These are phyloP conservation scores for Temnothorax unifasciatus DNA, from an alignment of 2,888 invertebrate species.

Conservation along the genomic window DNA sequence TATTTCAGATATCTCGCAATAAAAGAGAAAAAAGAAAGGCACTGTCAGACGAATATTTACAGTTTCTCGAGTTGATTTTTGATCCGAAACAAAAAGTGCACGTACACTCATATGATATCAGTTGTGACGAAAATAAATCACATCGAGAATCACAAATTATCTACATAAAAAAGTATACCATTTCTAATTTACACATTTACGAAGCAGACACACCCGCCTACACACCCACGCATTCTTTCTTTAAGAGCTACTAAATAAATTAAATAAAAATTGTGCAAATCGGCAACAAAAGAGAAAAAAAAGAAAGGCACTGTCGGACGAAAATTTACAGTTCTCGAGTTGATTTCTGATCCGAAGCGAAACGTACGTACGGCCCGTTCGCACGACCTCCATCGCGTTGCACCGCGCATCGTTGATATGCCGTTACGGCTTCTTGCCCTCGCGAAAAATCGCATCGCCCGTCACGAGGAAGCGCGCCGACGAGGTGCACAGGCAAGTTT, in stretches of 20 bases:
- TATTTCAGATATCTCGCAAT: not conserved
- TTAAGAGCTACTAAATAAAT: not conserved
- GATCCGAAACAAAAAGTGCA: not conserved
- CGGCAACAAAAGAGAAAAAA: not conserved
- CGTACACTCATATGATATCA: not conserved
- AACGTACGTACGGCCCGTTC: not conserved
- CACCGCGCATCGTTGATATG: conserved; percentile 39
- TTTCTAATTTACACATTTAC: not conserved
- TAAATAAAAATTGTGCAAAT: conserved; percentile 1
- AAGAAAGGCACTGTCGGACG: not conserved
- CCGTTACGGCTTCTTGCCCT: conserved; percentile 42
- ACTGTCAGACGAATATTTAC: not conserved
- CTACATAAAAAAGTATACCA: not conserved
- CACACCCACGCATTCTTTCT: not conserved
- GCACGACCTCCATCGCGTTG: conserved; percentile 23
- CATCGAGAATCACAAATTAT: not conserved
- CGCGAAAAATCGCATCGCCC: conserved; percentile 41
- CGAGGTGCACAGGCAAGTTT: not conserved
- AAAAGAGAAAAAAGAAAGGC: not conserved
- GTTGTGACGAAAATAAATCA: not conserved
- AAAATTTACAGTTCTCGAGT: not conserved
- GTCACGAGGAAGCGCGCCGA: conserved; percentile 28
- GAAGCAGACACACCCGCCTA: not conserved
- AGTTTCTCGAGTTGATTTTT: conserved; percentile 6
- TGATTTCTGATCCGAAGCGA: conserved; percentile 7